Conservation (phyloP, 2,888 invertebrate species). For the Hedychridium roseum region DNA sequence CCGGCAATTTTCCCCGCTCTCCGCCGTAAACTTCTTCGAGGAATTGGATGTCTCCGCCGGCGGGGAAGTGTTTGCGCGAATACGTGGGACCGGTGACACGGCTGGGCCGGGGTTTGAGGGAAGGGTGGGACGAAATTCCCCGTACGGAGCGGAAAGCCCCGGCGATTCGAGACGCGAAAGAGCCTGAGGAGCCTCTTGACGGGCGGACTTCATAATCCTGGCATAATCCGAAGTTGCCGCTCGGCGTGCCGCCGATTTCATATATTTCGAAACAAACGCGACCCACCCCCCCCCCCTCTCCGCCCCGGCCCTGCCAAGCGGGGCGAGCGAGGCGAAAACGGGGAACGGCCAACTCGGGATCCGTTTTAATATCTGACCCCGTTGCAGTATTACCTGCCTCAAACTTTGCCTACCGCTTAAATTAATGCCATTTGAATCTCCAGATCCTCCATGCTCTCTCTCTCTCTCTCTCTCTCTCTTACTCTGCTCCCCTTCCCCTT, state of each 20-base stretch:
- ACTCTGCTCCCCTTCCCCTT: background rate
- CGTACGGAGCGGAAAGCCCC: too few species aligned
- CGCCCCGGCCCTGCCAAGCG: background rate
- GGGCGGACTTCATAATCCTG: constrained; percentile 28
- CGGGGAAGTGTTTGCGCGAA: background rate
- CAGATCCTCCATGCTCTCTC: background rate
- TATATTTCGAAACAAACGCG: constrained; percentile 13
- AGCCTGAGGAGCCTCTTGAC: background rate
- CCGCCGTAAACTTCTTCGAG: constrained; percentile 46
- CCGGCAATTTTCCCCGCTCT: constrained; percentile 47
- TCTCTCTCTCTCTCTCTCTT: constrained; percentile 10
- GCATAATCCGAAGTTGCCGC: constrained; percentile 13
- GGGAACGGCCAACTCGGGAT: background rate
- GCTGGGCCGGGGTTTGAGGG: background rate
- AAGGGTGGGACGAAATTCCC: background rate
- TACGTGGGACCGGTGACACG: background rate
- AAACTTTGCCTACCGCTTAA: constrained; percentile 28
- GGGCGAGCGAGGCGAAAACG: background rate
- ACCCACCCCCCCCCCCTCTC: constrained; percentile 5
- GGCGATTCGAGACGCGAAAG: constrained; percentile 5
- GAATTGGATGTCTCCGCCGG: constrained; percentile 45
- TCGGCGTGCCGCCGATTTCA: constrained; percentile 13
- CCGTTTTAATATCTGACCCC: constrained; percentile 39
- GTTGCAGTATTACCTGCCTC: constrained; percentile 15
- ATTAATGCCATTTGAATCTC: background rate